A percentile compares a stretch with the other conserved stretches of the same genome.
Conservation (phyloP, 2,888 invertebrate genomes). For the Chloromyia formosa region DNA sequence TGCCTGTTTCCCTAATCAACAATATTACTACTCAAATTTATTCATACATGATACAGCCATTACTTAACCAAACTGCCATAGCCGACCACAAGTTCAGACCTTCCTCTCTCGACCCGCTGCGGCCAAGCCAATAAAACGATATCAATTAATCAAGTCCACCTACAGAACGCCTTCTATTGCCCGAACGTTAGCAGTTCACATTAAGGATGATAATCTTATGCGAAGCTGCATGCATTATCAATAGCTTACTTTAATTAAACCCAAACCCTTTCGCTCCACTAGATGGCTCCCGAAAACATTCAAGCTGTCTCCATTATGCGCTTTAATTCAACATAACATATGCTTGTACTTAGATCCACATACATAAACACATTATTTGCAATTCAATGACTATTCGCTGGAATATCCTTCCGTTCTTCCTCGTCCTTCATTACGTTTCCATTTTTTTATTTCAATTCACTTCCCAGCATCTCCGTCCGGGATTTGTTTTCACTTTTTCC, state of each 20-base stretch:
- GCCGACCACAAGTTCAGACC: too few relatives aligned
- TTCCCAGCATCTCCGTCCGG: background rate
- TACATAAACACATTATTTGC: background rate
- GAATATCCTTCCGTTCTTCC: background rate
- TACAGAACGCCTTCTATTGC: background rate
- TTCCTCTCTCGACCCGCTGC: background rate
- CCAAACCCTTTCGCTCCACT: background rate
- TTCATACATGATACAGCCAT: background rate
- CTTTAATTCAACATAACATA: background rate
- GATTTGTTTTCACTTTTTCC: background rate
- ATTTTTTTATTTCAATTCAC: background rate
- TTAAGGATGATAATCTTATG: background rate
- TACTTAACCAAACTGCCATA: background rate
- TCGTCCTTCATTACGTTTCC: too few relatives aligned
- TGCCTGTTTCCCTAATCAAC: too few relatives aligned
- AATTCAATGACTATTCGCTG: background rate
- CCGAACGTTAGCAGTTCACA: background rate
- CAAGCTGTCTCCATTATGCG: background rate
- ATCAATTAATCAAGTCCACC: background rate
- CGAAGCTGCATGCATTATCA: background rate
- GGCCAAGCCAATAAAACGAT: background rate
- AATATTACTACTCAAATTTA: background rate
- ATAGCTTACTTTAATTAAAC: background rate
- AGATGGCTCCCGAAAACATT: background rate
- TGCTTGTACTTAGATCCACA: background rate